Evolutionary conservation across 2,113 vertebrate genomes (phyloP).

Genomic region (Dasyurus viverrinus): DNA sequence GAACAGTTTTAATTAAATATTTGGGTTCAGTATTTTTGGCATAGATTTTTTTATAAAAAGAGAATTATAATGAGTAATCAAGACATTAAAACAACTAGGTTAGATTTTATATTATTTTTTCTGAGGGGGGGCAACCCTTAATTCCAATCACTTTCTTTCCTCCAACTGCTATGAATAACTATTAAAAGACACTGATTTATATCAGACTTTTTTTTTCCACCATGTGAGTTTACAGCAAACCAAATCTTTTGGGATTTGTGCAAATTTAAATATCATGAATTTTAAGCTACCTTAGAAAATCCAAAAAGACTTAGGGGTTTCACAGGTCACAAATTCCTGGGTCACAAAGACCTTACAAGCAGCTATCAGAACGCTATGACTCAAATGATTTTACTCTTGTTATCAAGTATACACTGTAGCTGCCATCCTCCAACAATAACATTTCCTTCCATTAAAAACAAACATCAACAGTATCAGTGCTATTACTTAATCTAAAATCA

Average conservation of each 20-base stretch:
- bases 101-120: slow-evolving; percentile 42
- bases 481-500: slow-evolving; percentile 50
- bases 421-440: slow-evolving; percentile 14
- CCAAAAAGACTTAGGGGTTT: slow-evolving; percentile 78
- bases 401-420: slow-evolving; percentile 63
- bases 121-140: slow-evolving; percentile 9
- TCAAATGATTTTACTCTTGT: slow-evolving; percentile 58
- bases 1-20: slow-evolving; percentile 55
- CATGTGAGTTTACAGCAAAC: not conserved
- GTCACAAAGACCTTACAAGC: slow-evolving; percentile 76
- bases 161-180: slow-evolving; percentile 31
- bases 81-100: slow-evolving; percentile 55
- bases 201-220: not conserved
- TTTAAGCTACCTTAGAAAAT: slow-evolving; percentile 70
- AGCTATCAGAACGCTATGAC: slow-evolving; percentile 69
- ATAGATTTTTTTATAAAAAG: slow-evolving; percentile 41
- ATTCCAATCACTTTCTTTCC: not conserved
- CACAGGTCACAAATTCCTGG: slow-evolving; percentile 78
- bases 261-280: slow-evolving; percentile 58
- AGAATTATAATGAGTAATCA: slow-evolving; percentile 58
- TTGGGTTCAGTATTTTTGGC: slow-evolving; percentile 49
- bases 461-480: not conserved
- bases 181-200: slow-evolving; percentile 26
- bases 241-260: slow-evolving; percentile 38
- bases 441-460: slow-evolving; percentile 63